These are phyloP conservation scores for Coendou prehensilis DNA, from an alignment of 2,797 vertebrate genomes.

Conservation along the genomic window DNA sequence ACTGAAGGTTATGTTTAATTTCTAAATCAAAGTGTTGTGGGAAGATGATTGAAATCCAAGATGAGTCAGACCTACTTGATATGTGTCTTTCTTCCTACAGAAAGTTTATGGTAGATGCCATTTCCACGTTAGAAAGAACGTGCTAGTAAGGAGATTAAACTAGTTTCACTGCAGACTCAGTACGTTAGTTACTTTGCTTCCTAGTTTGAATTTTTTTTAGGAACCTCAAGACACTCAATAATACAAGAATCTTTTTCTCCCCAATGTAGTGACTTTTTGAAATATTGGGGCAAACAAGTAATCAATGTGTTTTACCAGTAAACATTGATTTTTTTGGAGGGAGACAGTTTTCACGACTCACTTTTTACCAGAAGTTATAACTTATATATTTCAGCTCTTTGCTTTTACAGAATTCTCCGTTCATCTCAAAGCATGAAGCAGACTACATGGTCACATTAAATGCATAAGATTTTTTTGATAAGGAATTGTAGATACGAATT, in stretches of 20 bases:
- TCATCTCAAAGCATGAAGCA: not conserved
- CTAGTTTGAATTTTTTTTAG: constrained; percentile 23
- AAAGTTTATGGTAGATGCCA: constrained; percentile 74
- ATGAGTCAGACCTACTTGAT: constrained; percentile 86
- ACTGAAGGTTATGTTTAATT: constrained; percentile 88
- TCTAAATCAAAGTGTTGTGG: constrained; percentile 87
- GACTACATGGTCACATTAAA: not conserved
- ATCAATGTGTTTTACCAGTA: constrained; percentile 28
- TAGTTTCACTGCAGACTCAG: constrained; percentile 72
- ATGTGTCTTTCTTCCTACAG: constrained; percentile 86
- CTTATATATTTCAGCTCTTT: not conserved
- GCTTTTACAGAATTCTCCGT: not conserved
- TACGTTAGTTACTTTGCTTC: constrained; percentile 49
- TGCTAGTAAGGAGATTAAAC: constrained; percentile 68
- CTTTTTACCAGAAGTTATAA: not conserved
- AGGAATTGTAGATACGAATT: not conserved
- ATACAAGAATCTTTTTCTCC: not conserved
- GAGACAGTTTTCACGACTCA: not conserved
- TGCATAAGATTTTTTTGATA: constrained; percentile 2
- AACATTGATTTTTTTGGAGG: not conserved
- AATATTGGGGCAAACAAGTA: not conserved
- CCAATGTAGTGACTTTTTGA: not conserved
- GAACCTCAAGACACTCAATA: not conserved
- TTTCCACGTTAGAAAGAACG: constrained; percentile 80
- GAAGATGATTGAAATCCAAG: constrained; percentile 88